Evolutionary conservation across 2,113 vertebrate genomes (phyloP).

Genomic region (Platysteira castanea): DNA sequence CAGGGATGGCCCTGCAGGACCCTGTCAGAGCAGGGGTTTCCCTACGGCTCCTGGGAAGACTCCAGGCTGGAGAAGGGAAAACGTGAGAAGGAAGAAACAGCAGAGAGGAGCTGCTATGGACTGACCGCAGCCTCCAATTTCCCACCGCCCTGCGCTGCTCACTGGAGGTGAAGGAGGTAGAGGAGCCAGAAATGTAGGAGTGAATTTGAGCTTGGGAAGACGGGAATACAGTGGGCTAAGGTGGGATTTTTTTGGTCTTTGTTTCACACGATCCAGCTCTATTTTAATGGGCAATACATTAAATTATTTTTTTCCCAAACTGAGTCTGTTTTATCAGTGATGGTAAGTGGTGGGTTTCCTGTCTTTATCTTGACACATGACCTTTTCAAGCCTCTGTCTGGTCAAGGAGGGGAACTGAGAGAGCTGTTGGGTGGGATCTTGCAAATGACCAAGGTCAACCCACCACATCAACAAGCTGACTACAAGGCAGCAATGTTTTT

Average conservation of each 20-base stretch:
- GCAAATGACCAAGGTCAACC: neutral
- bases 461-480: neutral
- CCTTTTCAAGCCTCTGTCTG: neutral
- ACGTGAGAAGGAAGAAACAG: neutral
- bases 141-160: rapidly evolving
- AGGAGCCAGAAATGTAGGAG: neutral
- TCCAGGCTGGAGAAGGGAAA: rapidly evolving
- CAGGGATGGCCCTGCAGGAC: neutral
- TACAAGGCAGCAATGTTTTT: neutral
- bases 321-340: neutral
- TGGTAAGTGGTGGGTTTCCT: neutral
- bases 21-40: rapidly evolving
- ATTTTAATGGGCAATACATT: neutral
- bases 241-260: neutral
- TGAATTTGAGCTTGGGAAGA: neutral
- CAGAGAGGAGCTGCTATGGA: neutral
- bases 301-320: neutral
- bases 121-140: neutral
- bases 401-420: neutral
- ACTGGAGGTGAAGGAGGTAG: neutral
- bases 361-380: neutral
- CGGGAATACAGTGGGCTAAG: neutral
- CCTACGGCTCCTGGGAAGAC: rapidly evolving
- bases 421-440: neutral
- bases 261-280: neutral